Base-by-base conservation (phyloP, 2,797 vertebrate genomes). In the Natrix natrix region DNA sequence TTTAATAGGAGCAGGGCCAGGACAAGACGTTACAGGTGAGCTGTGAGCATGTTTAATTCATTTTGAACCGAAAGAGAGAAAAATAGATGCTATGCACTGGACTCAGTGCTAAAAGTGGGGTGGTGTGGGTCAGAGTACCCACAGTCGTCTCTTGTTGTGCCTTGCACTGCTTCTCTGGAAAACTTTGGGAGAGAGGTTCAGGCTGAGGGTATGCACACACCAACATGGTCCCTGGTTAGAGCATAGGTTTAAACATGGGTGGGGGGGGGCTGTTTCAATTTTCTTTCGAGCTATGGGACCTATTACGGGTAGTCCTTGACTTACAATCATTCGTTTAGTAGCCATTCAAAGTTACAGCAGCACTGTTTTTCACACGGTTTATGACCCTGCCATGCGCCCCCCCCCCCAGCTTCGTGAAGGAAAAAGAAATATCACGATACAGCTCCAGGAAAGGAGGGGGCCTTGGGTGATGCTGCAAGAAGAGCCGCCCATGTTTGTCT, bases 1-100 rank as follows among this genome's bases (percentile, higher is more conserved):
- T 60, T 88, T 48, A 93, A 94, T 56, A 1, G 89, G 93, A 94
- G 86, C 69, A 78, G 78, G 92, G 37, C 63, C 96, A 93, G 90
- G 7, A 2, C 3, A 28, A 74, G 28, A 8, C 0, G 8, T 43
- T 87, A 54, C 22, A 74, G 54, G 32, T 24, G n/a, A 93, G 24
- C 14, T 11, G 16, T 57, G 83, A 86, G 26, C 54, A 32, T 48
- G 74, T 83, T 60, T n/a, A 52, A n/a, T 60, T 11, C 37, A 22
- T n/a, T 92, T 78, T 60, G 28, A 24, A 43, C 3, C 8, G 63
- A 24, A 83, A 60, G 74, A 8, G 48, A 1, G 74, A 86, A 78
- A 1, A 60, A 55, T 83, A 20, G 37, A 48, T 5, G 43, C 8
- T 24, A 10, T 32, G 17, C 7, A 1, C 11, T 37, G 22, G 13